These are phyloP conservation scores for Heteromormyrus szaboi DNA, from an alignment of 2,797 vertebrate genomes.

Conservation along the genomic window DNA sequence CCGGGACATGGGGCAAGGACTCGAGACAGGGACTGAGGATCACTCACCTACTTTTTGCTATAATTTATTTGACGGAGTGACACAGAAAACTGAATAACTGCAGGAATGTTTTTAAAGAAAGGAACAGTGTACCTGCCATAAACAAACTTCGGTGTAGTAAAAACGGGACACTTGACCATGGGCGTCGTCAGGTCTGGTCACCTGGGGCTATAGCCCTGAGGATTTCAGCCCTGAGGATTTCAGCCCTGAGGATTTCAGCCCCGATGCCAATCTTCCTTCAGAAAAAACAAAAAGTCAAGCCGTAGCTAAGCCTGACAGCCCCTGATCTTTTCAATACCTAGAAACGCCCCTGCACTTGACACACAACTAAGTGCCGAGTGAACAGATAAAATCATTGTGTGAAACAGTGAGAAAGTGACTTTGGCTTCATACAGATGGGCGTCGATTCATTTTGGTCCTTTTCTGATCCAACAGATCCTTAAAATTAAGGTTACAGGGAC, in stretches of 20 bases:
- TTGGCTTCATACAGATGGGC: not conserved
- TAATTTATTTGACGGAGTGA: not conserved
- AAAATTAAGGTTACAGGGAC: not conserved
- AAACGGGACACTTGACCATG: not conserved
- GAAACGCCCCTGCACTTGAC: not conserved
- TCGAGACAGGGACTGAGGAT: not conserved
- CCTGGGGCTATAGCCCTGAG: not conserved
- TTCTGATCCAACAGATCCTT: not conserved
- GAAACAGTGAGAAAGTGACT: not conserved
- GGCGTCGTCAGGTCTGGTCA: not conserved
- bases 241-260: too few species aligned
- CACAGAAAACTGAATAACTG: not conserved
- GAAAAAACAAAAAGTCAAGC: not conserved
- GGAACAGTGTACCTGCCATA: not conserved
- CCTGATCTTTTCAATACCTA: not conserved
- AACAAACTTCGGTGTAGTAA: not conserved
- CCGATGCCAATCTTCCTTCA: not conserved
- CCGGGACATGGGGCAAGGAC: not conserved
- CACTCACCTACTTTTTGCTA: not conserved
- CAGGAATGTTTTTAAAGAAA: not conserved
- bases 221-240: not conserved
- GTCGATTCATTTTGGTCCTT: not conserved
- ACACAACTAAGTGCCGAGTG: not conserved
- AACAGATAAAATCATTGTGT: not conserved
- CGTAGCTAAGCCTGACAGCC: not conserved